These are phyloP conservation scores for Silvanus unidentatus DNA, from an alignment of 2,888 invertebrate genomes.

Conservation along the genomic window DNA sequence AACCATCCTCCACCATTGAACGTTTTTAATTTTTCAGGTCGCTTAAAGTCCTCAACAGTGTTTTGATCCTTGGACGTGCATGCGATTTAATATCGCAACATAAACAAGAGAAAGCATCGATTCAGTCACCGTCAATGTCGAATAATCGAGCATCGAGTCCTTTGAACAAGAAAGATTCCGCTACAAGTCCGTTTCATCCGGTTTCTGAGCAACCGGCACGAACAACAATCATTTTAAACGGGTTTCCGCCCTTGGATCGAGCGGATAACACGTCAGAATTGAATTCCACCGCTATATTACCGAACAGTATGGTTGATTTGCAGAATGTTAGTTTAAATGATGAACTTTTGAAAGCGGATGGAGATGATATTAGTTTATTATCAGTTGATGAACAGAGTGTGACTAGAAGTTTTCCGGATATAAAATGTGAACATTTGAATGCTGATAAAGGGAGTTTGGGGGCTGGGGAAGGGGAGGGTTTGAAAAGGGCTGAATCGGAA, in stretches of 20 bases:
- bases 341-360: conserved; percentile 52
- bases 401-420: conserved; percentile 59
- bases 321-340: conserved; percentile 79
- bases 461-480: conserved; percentile 34
- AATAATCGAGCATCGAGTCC: conserved; percentile 33
- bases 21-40: no score
- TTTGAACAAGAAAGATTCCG: conserved; percentile 32
- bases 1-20: no score
- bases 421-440: conserved; percentile 46
- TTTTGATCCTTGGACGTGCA: conserved; percentile 86
- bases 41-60: conserved; percentile 75
- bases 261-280: conserved; percentile 49
- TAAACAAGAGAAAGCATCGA: conserved; percentile 45
- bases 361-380: conserved; percentile 41
- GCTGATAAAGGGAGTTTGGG: conserved; percentile 39
- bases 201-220: conserved; percentile 25
- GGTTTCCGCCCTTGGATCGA: conserved; percentile 20
- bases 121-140: conserved; percentile 43
- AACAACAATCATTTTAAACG: conserved; percentile 14
- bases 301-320: conserved; percentile 79
- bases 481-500: conserved; percentile 60
- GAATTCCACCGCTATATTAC: conserved; percentile 72
- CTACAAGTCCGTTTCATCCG: conserved; percentile 42
- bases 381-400: conserved; percentile 44
- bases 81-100: conserved; percentile 80